These are phyloP conservation scores for Synanceia verrucosa DNA, from an alignment of 2,797 vertebrate species.

Conservation along the genomic window DNA sequence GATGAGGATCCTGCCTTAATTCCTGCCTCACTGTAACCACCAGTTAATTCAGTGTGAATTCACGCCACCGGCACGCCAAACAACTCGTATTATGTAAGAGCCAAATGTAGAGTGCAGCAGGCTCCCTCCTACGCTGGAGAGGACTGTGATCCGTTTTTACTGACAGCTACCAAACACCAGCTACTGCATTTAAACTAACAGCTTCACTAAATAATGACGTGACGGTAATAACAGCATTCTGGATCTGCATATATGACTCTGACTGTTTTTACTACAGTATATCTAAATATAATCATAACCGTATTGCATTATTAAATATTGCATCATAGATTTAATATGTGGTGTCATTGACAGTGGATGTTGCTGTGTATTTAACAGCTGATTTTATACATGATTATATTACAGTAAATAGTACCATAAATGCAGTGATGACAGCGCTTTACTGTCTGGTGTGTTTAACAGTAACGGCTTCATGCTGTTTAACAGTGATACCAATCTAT, in stretches of 20 bases:
- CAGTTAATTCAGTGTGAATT: conserved; percentile 60
- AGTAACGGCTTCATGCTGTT: neutral
- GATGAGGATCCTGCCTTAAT: conserved; percentile 25
- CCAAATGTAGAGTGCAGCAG: conserved; percentile 54
- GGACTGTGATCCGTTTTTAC: conserved; percentile 46
- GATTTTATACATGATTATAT: too few species aligned
- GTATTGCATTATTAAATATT: neutral
- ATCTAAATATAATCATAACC: neutral
- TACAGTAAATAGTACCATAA: too few species aligned
- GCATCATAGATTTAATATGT: neutral
- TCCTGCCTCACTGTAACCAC: conserved; percentile 29
- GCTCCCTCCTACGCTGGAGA: conserved; percentile 56
- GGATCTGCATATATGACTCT: neutral
- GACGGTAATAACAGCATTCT: neutral
- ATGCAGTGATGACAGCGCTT: neutral
- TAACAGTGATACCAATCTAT: too few species aligned
- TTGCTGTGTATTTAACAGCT: too few species aligned
- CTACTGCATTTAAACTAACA: conserved; percentile 19
- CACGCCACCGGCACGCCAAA: conserved; percentile 58
- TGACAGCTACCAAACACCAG: conserved; percentile 37
- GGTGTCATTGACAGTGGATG: too few species aligned
- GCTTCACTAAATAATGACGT: conserved; percentile 23
- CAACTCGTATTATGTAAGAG: conserved; percentile 63
- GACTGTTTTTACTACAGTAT: neutral
- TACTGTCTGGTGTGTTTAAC: neutral